A percentile compares a stretch with the other conserved stretches of the same genome.
These are phyloP conservation scores for Colistium nudipinnis DNA, from an alignment of 2,113 vertebrate species.

Conservation along the genomic window DNA sequence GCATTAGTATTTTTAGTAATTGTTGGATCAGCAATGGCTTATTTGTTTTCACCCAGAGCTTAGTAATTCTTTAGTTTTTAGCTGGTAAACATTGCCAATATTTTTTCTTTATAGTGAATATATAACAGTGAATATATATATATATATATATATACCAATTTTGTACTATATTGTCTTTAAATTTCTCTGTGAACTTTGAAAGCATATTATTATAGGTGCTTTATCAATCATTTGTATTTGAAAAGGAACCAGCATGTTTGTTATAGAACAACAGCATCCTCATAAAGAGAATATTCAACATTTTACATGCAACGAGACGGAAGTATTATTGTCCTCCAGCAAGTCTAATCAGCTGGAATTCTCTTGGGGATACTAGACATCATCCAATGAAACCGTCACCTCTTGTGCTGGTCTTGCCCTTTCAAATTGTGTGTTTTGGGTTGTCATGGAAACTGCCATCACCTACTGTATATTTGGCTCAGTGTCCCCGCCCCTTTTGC, in stretches of 20 bases:
- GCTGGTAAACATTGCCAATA: no score
- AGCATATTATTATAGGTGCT: neutral
- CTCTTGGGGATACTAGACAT: constrained; percentile 9
- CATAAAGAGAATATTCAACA: no score
- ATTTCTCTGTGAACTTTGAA: neutral
- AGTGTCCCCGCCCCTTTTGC: constrained; percentile 28
- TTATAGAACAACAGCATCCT: neutral
- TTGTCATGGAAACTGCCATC: constrained; percentile 71
- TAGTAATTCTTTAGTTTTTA: neutral
- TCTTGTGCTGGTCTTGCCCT: constrained; percentile 61
- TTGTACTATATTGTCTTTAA: no score
- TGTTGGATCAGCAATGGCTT: neutral
- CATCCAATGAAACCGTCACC: constrained; percentile 11
- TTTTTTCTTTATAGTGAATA: no score
- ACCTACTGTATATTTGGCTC: constrained; percentile 34
- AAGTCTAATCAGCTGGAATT: no score
- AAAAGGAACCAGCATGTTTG: no score
- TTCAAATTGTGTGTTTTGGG: constrained; percentile 52
- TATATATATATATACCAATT: no score
- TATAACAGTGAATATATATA: no score
- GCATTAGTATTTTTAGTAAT: constrained; percentile 5
- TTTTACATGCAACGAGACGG: no score
- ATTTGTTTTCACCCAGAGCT: neutral
- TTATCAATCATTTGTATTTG: neutral
- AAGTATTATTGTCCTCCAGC: no score